These are phyloP conservation scores for Trachymyrmex cornetzi DNA, from an alignment of 1,140 invertebrate genomes.

Conservation along the genomic window DNA sequence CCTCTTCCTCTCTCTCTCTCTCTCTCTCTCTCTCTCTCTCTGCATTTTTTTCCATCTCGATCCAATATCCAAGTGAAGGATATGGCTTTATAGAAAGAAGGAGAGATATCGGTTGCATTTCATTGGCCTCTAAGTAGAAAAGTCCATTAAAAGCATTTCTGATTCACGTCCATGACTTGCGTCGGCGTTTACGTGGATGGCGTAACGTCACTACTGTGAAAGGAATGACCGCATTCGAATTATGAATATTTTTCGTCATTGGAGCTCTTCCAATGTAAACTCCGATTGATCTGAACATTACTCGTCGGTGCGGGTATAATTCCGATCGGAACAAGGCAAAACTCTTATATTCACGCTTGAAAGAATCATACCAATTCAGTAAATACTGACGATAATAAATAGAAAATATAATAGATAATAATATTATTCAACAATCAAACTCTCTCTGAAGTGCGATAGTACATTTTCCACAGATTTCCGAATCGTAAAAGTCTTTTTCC, in stretches of 20 bases:
- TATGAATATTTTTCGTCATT: conserved; percentile 41
- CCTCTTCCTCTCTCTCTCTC: too few species aligned
- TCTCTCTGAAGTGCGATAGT: too few species aligned
- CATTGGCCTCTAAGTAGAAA: conserved; percentile 86
- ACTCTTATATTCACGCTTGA: background rate
- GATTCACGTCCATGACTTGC: conserved; percentile 19
- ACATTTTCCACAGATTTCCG: too few species aligned
- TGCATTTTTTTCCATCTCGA: background rate
- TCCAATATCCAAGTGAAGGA: conserved; percentile 69
- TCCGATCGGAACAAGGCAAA: background rate
- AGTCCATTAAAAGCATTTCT: conserved; percentile 83
- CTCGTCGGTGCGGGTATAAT: background rate
- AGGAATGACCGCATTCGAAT: conserved; percentile 13
- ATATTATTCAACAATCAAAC: too few species aligned
- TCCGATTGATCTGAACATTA: conserved; percentile 10
- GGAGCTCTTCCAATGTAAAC: background rate
- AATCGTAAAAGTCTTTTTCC: too few species aligned
- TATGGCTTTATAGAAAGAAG: conserved; percentile 81
- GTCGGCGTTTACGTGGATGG: conserved; percentile 26
- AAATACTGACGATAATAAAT: conserved; percentile 23
- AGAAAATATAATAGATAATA: background rate
- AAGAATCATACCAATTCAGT: background rate
- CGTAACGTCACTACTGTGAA: conserved; percentile 12
- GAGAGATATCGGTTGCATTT: conserved; percentile 83
- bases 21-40: background rate